Evolutionary conservation across 1,140 invertebrate species (phyloP).

Genomic region (Papilio helenus): DNA sequence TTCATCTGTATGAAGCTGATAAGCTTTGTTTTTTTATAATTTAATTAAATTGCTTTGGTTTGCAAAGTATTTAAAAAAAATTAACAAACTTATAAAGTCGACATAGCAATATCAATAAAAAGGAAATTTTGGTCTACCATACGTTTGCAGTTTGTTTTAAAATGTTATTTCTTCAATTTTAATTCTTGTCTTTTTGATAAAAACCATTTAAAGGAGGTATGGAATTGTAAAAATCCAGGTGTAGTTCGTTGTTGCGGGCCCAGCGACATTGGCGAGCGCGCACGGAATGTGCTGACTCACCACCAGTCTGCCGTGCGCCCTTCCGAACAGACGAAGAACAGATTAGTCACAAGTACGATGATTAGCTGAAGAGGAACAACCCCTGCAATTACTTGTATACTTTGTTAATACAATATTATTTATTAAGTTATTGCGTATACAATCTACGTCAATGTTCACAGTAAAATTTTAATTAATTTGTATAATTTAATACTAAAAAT

Average conservation of each 20-base stretch:
- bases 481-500: neutral
- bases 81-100: too few relatives aligned
- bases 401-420: neutral
- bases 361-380: neutral
- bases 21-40: too few relatives aligned
- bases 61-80: too few relatives aligned
- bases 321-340: neutral
- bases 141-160: too few relatives aligned
- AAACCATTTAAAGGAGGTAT: neutral
- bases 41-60: too few relatives aligned
- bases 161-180: too few relatives aligned
- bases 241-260: neutral
- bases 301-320: conserved; percentile 25
- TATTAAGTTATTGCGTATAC: neutral
- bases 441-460: neutral
- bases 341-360: neutral
- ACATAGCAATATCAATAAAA: too few relatives aligned
- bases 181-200: too few relatives aligned
- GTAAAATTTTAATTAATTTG: neutral
- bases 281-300: conserved; percentile 63
- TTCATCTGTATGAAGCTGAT: too few relatives aligned
- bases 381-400: neutral
- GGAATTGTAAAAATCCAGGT: neutral
- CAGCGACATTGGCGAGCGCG: conserved; percentile 44
- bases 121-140: too few relatives aligned